Percentiles rank a stretch among this genome's conserved stretches.
These are phyloP conservation scores for Spizaetus ornatus DNA, from an alignment of 2,113 vertebrate genomes.

Conservation along the genomic window DNA sequence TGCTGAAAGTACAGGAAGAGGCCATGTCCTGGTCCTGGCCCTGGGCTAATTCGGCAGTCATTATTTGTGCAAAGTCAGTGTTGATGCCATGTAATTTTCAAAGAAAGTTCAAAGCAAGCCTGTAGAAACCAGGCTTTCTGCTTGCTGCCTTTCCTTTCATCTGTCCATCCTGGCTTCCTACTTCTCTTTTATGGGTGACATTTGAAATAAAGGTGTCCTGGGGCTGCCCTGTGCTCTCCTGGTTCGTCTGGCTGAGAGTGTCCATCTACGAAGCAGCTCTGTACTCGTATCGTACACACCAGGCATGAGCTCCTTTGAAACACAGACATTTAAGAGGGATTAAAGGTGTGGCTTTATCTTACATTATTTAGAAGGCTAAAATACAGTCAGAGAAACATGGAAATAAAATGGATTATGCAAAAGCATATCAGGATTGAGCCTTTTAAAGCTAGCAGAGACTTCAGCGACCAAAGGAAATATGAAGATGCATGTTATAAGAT, in stretches of 20 bases:
- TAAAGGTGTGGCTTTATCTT: background rate
- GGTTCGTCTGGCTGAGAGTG: too few species aligned
- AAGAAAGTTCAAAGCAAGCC: background rate
- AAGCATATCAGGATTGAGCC: background rate
- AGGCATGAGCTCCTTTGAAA: background rate
- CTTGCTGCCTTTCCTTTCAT: background rate
- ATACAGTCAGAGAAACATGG: background rate
- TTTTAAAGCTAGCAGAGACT: background rate
- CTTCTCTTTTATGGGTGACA: background rate
- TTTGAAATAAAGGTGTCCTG: background rate
- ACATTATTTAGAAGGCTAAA: background rate
- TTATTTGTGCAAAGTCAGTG: background rate
- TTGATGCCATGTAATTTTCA: background rate
- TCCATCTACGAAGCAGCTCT: rapidly evolving
- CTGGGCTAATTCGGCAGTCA: background rate
- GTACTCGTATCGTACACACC: rapidly evolving
- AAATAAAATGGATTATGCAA: background rate
- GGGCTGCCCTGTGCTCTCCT: background rate
- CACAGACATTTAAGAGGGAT: background rate
- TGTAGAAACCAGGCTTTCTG: background rate
- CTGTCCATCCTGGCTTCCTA: background rate
- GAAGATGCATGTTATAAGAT: background rate
- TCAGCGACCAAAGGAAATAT: rapidly evolving
- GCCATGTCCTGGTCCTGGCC: background rate
- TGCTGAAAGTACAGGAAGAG: background rate